Percentiles rank a stretch among this genome's conserved stretches.
Evolutionary conservation across 2,888 invertebrate genomes (phyloP).

Genomic region (Pollenia angustigena): DNA sequence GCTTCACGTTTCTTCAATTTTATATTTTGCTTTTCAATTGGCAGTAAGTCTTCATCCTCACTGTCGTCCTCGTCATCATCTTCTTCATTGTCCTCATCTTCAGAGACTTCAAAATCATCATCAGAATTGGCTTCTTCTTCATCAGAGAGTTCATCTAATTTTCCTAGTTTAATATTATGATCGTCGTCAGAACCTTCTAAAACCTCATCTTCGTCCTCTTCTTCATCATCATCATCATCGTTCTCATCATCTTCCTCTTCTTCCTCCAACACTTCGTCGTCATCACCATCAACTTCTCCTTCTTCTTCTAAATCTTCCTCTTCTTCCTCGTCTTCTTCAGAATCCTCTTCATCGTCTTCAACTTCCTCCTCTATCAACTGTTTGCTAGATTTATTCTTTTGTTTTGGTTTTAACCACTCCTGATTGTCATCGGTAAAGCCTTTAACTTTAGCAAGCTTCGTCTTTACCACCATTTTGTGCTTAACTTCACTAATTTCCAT

Average conservation of each 20-base stretch:
- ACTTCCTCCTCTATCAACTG: slow-evolving; percentile 77
- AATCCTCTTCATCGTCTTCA: slow-evolving; percentile 27
- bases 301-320: slow-evolving; percentile 77
- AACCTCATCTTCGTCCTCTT: slow-evolving; percentile 74
- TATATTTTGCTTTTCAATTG: slow-evolving; percentile 93
- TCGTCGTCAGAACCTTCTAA: slow-evolving; percentile 74
- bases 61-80: slow-evolving; percentile 81
- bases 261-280: slow-evolving; percentile 51
- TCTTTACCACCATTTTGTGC: slow-evolving; percentile 65
- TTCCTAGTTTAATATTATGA: slow-evolving; percentile 78
- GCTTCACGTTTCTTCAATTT: slow-evolving; percentile 90
- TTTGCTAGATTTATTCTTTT: slow-evolving; percentile 76
- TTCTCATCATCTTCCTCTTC: slow-evolving; percentile 78
- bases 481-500: slow-evolving; percentile 75
- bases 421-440: slow-evolving; percentile 90
- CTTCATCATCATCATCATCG: slow-evolving; percentile 78
- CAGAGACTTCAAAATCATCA: slow-evolving; percentile 85
- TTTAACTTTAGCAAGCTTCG: slow-evolving; percentile 74
- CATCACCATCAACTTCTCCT: slow-evolving; percentile 77
- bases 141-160: slow-evolving; percentile 80
- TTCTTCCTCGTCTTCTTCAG: slow-evolving; percentile 77
- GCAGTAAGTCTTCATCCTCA: slow-evolving; percentile 89
- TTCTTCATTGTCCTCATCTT: slow-evolving; percentile 81
- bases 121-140: slow-evolving; percentile 80
- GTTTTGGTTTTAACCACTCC: slow-evolving; percentile 88